phyloP scores from a whole-genome alignment of 1,140 invertebrate species.

The Nebria ingens region DNA sequence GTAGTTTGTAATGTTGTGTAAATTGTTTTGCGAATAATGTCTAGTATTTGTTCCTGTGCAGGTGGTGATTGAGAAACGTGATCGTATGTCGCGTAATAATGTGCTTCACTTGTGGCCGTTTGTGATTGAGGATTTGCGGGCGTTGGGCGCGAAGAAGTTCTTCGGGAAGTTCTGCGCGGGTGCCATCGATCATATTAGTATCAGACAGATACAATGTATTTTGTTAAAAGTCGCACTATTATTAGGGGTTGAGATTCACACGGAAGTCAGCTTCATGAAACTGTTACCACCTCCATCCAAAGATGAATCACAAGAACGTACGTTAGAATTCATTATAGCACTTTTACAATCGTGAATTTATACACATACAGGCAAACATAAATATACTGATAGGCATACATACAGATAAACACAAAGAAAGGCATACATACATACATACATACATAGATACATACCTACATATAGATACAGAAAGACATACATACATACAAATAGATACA shows the following conservation, averaged over 20 bases:
- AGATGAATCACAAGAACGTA: constrained; percentile 53
- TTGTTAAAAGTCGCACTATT: constrained; percentile 90
- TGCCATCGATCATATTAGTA: constrained; percentile 97
- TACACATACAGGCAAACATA: neutral
- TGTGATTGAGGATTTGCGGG: constrained; percentile 90
- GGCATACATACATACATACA: too few relatives aligned
- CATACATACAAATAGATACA: too few relatives aligned
- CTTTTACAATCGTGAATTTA: neutral
- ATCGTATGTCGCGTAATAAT: constrained; percentile 91
- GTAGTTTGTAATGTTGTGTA: neutral
- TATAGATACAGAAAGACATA: too few relatives aligned
- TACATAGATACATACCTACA: too few relatives aligned
- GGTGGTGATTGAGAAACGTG: constrained; percentile 84
- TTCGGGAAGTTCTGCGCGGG: constrained; percentile 99
- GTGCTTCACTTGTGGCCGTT: constrained; percentile 98
- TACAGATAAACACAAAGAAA: too few relatives aligned
- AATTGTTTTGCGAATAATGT: neutral
- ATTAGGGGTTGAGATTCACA: constrained; percentile 93
- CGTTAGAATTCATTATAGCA: constrained; percentile 32
- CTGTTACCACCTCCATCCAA: constrained; percentile 65
- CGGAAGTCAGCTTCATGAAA: constrained; percentile 82
- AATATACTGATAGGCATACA: too few relatives aligned
- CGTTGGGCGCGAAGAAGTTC: constrained; percentile 95
- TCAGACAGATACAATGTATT: constrained; percentile 91
- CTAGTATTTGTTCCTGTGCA: constrained; percentile 23